Percentiles rank a stretch among this genome's conserved stretches.
Evolutionary conservation across 2,113 vertebrate genomes (phyloP).

Genomic region (Verasper variegatus): DNA sequence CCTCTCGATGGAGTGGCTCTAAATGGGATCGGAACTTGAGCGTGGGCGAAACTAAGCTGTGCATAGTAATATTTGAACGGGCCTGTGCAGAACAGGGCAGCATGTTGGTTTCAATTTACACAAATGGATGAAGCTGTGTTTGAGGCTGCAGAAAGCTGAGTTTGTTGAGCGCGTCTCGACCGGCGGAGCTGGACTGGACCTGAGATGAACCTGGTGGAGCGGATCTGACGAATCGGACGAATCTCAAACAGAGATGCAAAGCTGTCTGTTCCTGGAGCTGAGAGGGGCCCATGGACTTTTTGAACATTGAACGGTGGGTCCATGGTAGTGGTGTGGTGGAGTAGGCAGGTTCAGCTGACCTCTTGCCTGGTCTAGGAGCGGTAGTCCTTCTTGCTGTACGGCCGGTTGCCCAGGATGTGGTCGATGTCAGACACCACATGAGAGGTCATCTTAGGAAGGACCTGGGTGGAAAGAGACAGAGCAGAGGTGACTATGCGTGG

Average conservation of each 20-base stretch:
- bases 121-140: constrained; percentile 19
- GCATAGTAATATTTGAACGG: constrained; percentile 53
- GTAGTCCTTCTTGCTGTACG: constrained; percentile 97
- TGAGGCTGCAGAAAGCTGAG: constrained; percentile 46
- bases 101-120: background rate
- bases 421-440: constrained; percentile 95
- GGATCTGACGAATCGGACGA: constrained; percentile 64
- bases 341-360: constrained; percentile 39
- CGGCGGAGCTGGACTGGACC: constrained; percentile 56
- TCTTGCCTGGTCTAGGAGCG: constrained; percentile 85
- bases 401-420: constrained; percentile 95
- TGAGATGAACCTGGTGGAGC: constrained; percentile 81
- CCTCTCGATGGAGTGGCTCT: constrained; percentile 1
- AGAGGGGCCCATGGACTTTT: constrained; percentile 37
- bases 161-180: constrained; percentile 36
- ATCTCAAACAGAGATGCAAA: constrained; percentile 50
- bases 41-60: constrained; percentile 29
- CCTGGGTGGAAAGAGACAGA: constrained; percentile 74
- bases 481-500: background rate
- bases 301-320: constrained; percentile 37
- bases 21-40: constrained; percentile 2
- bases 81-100: background rate
- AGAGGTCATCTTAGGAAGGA: constrained; percentile 98
- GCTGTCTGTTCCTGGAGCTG: constrained; percentile 46
- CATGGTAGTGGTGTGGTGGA: constrained; percentile 70